Evolutionary conservation across 53 echinoderm and acorn worm genomes (phyloP).

Genomic region (Zoroaster sp.): DNA sequence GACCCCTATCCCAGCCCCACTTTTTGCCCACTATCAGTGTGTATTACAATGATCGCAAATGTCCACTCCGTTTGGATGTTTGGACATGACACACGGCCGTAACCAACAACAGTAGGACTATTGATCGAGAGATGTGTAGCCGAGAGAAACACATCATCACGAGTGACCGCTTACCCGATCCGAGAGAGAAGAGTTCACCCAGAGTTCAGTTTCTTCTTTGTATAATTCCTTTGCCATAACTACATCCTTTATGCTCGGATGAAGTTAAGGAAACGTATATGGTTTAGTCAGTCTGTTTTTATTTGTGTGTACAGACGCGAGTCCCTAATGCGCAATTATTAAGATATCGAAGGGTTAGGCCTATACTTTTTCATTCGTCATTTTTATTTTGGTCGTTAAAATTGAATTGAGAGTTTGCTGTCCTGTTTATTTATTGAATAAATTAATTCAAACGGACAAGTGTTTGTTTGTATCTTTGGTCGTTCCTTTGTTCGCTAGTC

Average conservation of each 20-base stretch:
- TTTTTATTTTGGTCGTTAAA: not conserved
- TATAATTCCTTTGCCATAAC: conserved; percentile 25
- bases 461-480: no score
- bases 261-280: not conserved
- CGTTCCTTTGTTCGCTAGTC: no score
- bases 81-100: not conserved
- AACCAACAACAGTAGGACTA: not conserved
- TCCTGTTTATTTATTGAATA: not conserved
- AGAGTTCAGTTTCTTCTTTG: conserved; percentile 23
- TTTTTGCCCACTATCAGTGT: no score
- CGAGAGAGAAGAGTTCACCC: not conserved
- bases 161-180: not conserved
- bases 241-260: conserved; percentile 49
- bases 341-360: not conserved
- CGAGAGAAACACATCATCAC: not conserved
- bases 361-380: not conserved
- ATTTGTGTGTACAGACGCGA: not conserved
- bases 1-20: no score
- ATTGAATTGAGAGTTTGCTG: not conserved
- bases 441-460: not conserved
- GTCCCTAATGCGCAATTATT: not conserved
- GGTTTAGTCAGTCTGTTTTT: not conserved
- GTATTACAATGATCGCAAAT: no score
- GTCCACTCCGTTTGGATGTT: not conserved
- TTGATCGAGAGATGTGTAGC: not conserved